phyloP scores from a whole-genome alignment of 2,113 vertebrate species.

The Megaceryle maxima region DNA sequence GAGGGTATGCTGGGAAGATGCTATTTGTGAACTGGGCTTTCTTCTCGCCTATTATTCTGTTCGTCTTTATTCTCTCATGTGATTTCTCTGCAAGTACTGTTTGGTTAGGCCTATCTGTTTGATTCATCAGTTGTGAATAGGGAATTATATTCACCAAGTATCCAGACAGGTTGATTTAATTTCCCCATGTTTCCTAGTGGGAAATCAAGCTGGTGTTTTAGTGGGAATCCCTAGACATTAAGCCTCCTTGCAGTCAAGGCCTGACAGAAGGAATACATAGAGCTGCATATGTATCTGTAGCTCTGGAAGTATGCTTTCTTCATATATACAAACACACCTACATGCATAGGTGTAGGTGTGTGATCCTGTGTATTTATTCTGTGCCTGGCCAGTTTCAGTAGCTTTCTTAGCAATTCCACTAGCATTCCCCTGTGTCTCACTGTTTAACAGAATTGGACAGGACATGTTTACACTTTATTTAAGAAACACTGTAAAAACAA shows the following conservation, averaged over 20 bases:
- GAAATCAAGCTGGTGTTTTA: conserved; percentile 59
- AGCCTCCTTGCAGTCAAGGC: background rate
- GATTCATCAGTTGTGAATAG: conserved; percentile 32
- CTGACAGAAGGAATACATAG: background rate
- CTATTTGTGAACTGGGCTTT: background rate
- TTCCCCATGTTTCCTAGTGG: conserved; percentile 38
- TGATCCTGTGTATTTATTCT: background rate
- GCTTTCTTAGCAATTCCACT: conserved; percentile 4
- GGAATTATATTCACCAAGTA: conserved; percentile 19
- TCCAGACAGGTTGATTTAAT: conserved; percentile 60
- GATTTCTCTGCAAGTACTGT: background rate
- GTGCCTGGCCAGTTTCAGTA: background rate
- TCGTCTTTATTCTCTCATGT: background rate
- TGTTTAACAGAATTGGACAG: conserved; percentile 8
- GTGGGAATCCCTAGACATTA: conserved; percentile 22
- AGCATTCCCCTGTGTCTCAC: background rate
- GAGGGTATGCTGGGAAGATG: background rate
- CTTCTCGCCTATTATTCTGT: background rate
- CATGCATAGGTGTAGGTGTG: background rate
- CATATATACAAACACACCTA: background rate
- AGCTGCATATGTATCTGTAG: background rate
- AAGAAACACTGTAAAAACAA: conserved; percentile 49
- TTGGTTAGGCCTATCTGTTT: conserved; percentile 39
- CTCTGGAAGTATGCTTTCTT: background rate
- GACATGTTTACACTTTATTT: conserved; percentile 35